Conservation (phyloP, 2,888 invertebrate genomes). For the Leptinotarsa tumamoca region DNA sequence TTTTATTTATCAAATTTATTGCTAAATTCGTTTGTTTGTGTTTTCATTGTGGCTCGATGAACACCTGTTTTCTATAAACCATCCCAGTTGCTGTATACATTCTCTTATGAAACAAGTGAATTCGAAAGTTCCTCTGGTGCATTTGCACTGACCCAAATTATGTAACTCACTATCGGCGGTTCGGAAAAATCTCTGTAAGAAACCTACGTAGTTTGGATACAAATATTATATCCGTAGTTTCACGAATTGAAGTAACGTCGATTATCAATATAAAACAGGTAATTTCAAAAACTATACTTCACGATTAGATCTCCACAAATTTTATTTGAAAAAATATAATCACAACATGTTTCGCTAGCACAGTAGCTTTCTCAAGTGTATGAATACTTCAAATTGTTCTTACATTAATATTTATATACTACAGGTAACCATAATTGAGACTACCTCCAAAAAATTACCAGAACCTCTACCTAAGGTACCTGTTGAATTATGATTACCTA, state of each 20-base stretch:
- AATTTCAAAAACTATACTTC: too few relatives aligned
- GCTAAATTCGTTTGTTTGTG: neutral
- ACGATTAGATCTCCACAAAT: too few relatives aligned
- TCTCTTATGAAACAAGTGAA: conserved; percentile 42
- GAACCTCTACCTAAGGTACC: too few relatives aligned
- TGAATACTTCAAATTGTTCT: too few relatives aligned
- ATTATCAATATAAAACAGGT: neutral
- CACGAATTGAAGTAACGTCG: neutral
- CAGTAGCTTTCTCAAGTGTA: too few relatives aligned
- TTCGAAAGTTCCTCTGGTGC: conserved; percentile 43
- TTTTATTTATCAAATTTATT: neutral
- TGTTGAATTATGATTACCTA: too few relatives aligned
- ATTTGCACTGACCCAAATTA: conserved; percentile 46
- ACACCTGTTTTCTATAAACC: conserved; percentile 17
- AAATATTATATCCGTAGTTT: conserved; percentile 1
- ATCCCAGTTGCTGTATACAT: conserved; percentile 5
- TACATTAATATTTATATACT: too few relatives aligned
- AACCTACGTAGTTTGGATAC: conserved; percentile 9
- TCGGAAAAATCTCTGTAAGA: conserved; percentile 23
- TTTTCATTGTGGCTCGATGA: neutral
- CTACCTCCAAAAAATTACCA: too few relatives aligned
- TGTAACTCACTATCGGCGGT: conserved; percentile 37
- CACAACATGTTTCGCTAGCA: too few relatives aligned
- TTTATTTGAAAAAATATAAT: too few relatives aligned
- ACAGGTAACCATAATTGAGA: too few relatives aligned